Conservation (phyloP, 2,113 vertebrate species). For the Mastomys natalensis region DNA sequence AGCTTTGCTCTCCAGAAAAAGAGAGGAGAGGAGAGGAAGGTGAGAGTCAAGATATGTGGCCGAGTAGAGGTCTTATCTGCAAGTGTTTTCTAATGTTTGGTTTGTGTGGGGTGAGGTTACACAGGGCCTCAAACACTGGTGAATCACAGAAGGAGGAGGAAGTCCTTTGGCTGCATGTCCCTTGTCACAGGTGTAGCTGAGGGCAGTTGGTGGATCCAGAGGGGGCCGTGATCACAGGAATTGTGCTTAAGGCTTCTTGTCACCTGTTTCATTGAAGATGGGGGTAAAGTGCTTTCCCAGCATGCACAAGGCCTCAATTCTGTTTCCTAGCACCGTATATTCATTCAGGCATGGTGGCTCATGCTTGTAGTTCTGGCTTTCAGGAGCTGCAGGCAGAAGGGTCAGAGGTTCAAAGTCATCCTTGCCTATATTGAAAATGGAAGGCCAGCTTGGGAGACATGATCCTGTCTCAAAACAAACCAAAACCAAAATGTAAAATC, state of each 20-base stretch:
- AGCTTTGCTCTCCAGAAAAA: not conserved
- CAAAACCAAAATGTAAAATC: not conserved
- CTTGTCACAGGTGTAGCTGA: not conserved
- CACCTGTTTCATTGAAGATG: not conserved
- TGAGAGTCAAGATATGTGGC: too few relatives aligned
- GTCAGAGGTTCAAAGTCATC: not conserved
- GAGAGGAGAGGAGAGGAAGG: not conserved
- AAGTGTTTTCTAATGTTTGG: not conserved
- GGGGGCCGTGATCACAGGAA: fast-evolving
- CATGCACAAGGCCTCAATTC: not conserved
- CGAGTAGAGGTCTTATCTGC: not conserved
- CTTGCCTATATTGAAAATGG: not conserved
- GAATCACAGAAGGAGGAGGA: not conserved
- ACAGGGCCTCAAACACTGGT: not conserved
- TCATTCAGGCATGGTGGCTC: not conserved
- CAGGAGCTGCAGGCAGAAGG: not conserved
- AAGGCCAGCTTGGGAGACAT: not conserved
- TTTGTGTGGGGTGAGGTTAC: not conserved
- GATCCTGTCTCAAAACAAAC: not conserved
- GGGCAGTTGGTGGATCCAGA: too few relatives aligned
- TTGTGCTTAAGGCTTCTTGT: not conserved
- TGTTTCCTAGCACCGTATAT: not conserved
- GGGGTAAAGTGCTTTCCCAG: not conserved
- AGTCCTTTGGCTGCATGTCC: fast-evolving
- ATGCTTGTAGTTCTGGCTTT: not conserved